Conservation (phyloP, 92 coral and sea anemone genomes). For the Porites cylindrica region DNA sequence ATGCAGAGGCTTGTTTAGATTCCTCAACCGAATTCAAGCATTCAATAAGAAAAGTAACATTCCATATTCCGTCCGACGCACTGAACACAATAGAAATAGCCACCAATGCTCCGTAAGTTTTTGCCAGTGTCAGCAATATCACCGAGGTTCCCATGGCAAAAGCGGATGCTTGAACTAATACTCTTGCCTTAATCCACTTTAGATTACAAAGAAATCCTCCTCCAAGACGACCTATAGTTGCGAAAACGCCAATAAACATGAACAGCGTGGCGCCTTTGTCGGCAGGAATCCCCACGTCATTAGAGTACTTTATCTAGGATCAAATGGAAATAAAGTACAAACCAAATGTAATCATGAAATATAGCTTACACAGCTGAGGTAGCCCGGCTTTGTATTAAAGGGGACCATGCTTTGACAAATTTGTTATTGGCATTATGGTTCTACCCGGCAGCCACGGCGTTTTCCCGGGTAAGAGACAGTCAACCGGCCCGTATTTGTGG, state of each 20-base stretch:
- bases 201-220: constrained; percentile 47
- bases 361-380: too few relatives aligned
- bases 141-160: constrained; percentile 7
- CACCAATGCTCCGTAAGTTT: constrained; percentile 2
- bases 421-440: too few relatives aligned
- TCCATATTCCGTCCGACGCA: neutral
- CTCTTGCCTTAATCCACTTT: constrained; percentile 20
- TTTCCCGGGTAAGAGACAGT: too few relatives aligned
- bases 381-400: too few relatives aligned
- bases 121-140: neutral
- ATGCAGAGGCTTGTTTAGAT: neutral
- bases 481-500: too few relatives aligned
- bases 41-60: neutral
- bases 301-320: constrained; percentile 45
- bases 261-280: constrained; percentile 39
- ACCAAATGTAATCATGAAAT: too few relatives aligned
- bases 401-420: too few relatives aligned
- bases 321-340: neutral
- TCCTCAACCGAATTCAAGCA: neutral
- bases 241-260: constrained; percentile 37
- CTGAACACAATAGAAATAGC: neutral
- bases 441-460: too few relatives aligned
- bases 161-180: constrained; percentile 43
- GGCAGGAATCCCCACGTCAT: constrained; percentile 54
- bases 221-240: constrained; percentile 32